Conservation (phyloP, 2,797 vertebrate genomes). For the Sebastes diploproa region DNA sequence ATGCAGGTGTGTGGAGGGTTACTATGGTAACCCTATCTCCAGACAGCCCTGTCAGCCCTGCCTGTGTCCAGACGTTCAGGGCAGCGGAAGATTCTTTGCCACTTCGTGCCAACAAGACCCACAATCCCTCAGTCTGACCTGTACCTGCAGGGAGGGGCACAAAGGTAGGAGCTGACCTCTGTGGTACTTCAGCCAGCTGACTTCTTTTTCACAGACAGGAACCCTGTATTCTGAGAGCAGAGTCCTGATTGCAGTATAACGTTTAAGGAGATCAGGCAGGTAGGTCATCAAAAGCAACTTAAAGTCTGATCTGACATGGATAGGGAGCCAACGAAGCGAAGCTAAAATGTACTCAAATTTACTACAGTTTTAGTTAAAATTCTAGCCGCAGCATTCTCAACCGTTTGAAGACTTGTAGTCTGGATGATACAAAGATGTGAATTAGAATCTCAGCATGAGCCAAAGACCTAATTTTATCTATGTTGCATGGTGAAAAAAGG, state of each 20-base stretch:
- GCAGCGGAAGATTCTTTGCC: conserved; percentile 86
- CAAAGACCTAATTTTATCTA: too few species aligned
- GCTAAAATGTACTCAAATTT: background rate
- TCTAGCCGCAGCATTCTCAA: background rate
- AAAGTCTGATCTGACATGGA: background rate
- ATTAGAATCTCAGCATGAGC: background rate
- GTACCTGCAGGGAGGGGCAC: conserved; percentile 84
- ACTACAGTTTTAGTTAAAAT: background rate
- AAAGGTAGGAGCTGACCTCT: conserved; percentile 74
- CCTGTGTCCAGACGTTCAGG: conserved; percentile 82
- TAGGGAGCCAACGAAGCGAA: background rate
- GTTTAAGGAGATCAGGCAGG: background rate
- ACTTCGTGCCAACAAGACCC: conserved; percentile 82
- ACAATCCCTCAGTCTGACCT: conserved; percentile 75
- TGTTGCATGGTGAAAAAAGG: too few species aligned
- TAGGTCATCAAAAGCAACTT: background rate
- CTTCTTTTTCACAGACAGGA: background rate
- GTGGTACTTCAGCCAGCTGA: background rate
- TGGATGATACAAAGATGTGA: background rate
- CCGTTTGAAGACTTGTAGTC: background rate
- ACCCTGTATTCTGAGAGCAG: background rate
- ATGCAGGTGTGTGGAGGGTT: conserved; percentile 87
- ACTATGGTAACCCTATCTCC: conserved; percentile 82
- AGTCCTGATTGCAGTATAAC: background rate
- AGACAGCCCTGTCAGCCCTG: conserved; percentile 84